A percentile compares a stretch with the other conserved stretches of the same genome.
These are phyloP conservation scores for Nerophis ophidion DNA, from an alignment of 2,113 vertebrate species.

Conservation along the genomic window DNA sequence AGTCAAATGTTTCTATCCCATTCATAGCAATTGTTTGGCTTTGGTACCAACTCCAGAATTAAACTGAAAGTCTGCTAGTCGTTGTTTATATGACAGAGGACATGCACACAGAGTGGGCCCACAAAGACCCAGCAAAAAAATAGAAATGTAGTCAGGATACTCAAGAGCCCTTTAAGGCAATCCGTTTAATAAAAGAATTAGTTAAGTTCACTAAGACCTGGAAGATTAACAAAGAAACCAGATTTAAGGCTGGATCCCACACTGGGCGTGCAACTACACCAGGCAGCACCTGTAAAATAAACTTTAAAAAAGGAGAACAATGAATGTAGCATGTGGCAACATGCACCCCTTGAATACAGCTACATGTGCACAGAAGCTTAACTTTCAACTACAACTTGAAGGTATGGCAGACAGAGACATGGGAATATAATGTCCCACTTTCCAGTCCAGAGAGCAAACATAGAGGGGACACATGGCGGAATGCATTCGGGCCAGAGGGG, in stretches of 20 bases:
- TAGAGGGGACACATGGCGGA: conserved; percentile 37
- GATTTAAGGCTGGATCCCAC: conserved; percentile 15
- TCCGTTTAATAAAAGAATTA: conserved; percentile 13
- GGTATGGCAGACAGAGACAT: conserved; percentile 26
- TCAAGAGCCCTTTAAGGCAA: conserved; percentile 28
- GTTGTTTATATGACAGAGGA: conserved; percentile 15
- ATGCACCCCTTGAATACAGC: conserved; percentile 9
- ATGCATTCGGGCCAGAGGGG: conserved; percentile 32
- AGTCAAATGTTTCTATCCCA: conserved; percentile 6
- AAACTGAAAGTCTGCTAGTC: conserved; percentile 11
- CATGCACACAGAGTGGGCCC: conserved; percentile 1
- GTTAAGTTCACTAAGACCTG: conserved; percentile 32
- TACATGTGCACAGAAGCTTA: conserved; percentile 27
- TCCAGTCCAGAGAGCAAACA: conserved; percentile 57
- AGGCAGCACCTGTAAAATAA: conserved; percentile 15
- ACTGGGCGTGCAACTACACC: conserved; percentile 21
- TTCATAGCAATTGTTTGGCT: conserved; percentile 7
- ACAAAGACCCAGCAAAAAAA: conserved; percentile 25
- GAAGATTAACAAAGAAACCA: conserved; percentile 35
- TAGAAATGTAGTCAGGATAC: conserved; percentile 26
- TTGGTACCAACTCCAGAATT: background rate
- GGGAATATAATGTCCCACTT: conserved; percentile 43
- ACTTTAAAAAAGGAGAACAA: conserved; percentile 13
- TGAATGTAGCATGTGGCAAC: conserved; percentile 18
- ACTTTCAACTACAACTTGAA: conserved; percentile 20